These are phyloP conservation scores for Herpetotheres cachinnans DNA, from an alignment of 2,113 vertebrate genomes.

Conservation along the genomic window DNA sequence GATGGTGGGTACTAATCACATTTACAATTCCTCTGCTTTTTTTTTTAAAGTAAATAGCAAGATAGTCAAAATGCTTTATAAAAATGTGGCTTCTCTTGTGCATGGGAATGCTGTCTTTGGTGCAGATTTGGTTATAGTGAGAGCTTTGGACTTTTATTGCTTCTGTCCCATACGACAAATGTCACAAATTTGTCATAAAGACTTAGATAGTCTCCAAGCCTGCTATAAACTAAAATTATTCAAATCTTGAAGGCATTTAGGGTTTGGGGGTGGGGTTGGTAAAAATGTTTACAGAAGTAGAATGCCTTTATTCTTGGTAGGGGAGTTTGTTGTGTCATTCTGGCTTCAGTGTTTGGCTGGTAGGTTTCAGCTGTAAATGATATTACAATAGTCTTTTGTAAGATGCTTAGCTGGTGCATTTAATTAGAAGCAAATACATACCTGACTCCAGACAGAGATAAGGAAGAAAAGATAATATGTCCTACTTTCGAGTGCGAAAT, in stretches of 20 bases:
- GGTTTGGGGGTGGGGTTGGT: not conserved
- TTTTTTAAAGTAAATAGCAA: not conserved
- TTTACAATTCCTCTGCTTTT: not conserved
- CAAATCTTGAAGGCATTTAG: not conserved
- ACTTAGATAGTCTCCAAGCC: not conserved
- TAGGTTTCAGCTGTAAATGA: conserved; percentile 7
- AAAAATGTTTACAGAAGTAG: not conserved
- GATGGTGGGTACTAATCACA: not conserved
- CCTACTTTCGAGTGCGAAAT: conserved; percentile 24
- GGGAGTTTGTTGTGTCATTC: not conserved
- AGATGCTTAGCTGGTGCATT: not conserved
- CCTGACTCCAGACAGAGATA: conserved; percentile 37
- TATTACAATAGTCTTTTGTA: not conserved
- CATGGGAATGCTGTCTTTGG: not conserved
- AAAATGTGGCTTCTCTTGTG: not conserved
- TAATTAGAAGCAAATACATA: conserved; percentile 46
- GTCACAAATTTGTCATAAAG: not conserved
- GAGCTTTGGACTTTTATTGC: not conserved
- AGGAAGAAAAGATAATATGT: conserved; percentile 4
- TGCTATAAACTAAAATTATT: not conserved
- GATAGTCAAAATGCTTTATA: not conserved
- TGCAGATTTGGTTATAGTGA: not conserved
- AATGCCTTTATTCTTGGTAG: not conserved
- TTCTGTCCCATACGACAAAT: not conserved
- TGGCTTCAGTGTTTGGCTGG: not conserved